Conservation (phyloP, 2,888 invertebrate species). For the Cacoxenus indagator region DNA sequence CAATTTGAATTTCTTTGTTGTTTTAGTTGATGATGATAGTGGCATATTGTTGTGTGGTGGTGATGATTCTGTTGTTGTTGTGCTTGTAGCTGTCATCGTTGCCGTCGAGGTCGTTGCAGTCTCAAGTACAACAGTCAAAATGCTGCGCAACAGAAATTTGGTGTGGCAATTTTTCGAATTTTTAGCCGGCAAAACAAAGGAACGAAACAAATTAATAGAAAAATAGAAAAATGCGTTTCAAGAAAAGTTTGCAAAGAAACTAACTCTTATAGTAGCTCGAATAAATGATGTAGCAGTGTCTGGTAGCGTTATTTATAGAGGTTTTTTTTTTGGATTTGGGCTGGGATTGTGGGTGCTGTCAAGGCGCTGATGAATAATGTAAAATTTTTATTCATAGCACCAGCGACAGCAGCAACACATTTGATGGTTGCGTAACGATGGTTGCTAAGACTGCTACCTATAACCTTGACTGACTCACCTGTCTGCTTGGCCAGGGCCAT, state of each 20-base stretch:
- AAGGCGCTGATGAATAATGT: not conserved
- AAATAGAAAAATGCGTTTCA: not conserved
- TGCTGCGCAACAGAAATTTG: slow-evolving; percentile 34
- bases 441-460: not conserved
- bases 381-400: slow-evolving; percentile 7
- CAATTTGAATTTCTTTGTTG: slow-evolving; percentile 45
- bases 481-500: slow-evolving; percentile 29
- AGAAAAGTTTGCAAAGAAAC: not conserved
- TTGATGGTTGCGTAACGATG: not conserved
- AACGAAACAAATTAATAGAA: slow-evolving; percentile 16
- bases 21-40: slow-evolving; percentile 36
- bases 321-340: too few relatives aligned
- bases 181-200: slow-evolving; percentile 10
- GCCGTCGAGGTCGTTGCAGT: slow-evolving; percentile 15
- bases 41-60: slow-evolving; percentile 18
- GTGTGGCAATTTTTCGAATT: slow-evolving; percentile 11
- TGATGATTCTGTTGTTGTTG: slow-evolving; percentile 35
- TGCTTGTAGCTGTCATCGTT: slow-evolving; percentile 23
- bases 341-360: not conserved
- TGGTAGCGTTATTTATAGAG: too few relatives aligned
- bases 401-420: not conserved
- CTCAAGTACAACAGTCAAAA: slow-evolving; percentile 41
- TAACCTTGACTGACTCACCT: slow-evolving; percentile 36
- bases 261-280: too few relatives aligned
- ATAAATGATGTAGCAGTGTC: too few relatives aligned